Conservation (phyloP, 2,113 vertebrate species). For the Setophaga coronata region DNA sequence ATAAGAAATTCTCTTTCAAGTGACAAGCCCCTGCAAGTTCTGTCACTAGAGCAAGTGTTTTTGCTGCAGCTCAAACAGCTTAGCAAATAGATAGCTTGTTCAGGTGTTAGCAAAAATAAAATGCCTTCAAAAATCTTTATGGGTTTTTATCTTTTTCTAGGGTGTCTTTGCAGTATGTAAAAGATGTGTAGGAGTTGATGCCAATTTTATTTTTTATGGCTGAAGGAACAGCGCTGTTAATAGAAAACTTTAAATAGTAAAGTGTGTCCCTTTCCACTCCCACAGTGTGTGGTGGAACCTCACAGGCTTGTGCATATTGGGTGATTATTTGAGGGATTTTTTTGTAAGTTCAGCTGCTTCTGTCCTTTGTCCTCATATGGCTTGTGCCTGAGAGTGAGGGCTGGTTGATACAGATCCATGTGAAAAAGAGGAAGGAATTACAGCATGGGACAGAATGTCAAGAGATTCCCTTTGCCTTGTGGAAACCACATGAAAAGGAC, state of each 20-base stretch:
- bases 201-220: not conserved
- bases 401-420: not conserved
- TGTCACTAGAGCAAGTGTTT: not conserved
- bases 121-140: not conserved
- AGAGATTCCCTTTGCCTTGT: not conserved
- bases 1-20: conserved; percentile 11
- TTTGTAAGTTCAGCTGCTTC: not conserved
- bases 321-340: not conserved
- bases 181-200: not conserved
- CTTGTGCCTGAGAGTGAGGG: not conserved
- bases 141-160: not conserved
- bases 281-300: not conserved
- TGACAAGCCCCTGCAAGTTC: not conserved
- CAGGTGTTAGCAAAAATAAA: not conserved
- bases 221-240: not conserved
- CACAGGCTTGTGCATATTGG: not conserved
- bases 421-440: not conserved
- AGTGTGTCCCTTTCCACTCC: not conserved
- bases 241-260: not conserved
- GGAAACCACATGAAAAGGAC: not conserved
- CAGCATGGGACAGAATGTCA: not conserved
- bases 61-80: not conserved
- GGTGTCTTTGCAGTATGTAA: not conserved
- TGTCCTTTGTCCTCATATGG: not conserved
- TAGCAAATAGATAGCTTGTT: not conserved